Base-by-base conservation (phyloP, 92 coral and sea anemone species). In the Micromussa lordhowensis region DNA sequence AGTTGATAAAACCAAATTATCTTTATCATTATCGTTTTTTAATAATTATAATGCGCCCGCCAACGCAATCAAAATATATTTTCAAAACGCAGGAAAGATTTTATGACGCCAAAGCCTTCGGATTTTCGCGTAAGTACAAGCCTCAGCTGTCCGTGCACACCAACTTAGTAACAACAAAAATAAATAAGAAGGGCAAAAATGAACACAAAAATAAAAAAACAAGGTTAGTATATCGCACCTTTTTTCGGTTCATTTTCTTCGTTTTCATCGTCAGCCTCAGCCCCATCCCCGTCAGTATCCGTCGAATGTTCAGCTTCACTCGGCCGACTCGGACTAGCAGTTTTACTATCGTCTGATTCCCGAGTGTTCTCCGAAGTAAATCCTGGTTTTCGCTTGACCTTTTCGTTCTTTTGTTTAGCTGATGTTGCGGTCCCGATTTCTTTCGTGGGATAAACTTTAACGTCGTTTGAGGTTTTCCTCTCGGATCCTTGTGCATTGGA, bases 251-350 rank as follows among this genome's bases (percentile, higher is more conserved):
- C 89, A 24, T 59, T 79, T 61, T 86, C 94, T 38, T 88, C 92
- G 53, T 83, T 88, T 54, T 88, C 94, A 38, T 78, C 94, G 78
- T 85, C 92, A 12, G 93, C 90, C 30, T 90, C 93, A 36, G 78
- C 87, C 54, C 77, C 89, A 53, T 80, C 84, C 22, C 87, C 87
- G 77, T 84, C 90, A 49, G 85, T 85, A 36, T 83, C 92, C 76
- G 74, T 82, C 57, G 77, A 69, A 78, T 66, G 89, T 57, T 68
- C 86, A 61, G 77, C 85, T 85, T 89, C 90, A 31, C 83, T 77
- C 69, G 70, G 82, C 63, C 49, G 78, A 55, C 74, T 86, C 71
- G 86, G 89, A 78, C 77, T 86, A 15, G 68, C 44, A 15, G 83
- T 49, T 76, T 77, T 77, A 28, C 82, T 86, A 26, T 48, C 83